These are phyloP conservation scores for Parnassius apollo DNA, from an alignment of 2,888 invertebrate species.

Conservation along the genomic window DNA sequence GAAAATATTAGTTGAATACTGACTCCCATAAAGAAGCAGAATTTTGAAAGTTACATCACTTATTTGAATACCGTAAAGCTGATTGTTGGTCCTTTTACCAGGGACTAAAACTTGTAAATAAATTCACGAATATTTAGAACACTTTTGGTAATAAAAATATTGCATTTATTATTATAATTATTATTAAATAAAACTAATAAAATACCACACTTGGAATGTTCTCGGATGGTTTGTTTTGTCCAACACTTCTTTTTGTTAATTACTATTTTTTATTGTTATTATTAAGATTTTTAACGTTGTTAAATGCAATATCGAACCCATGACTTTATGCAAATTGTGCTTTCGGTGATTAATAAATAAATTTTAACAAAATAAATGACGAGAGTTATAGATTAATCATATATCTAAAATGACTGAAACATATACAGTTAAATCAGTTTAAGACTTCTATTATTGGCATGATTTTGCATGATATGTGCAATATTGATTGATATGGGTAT, in stretches of 20 bases:
- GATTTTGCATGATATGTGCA: slow-evolving; percentile 76
- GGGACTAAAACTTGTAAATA: slow-evolving; percentile 64
- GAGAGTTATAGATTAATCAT: slow-evolving; percentile 19
- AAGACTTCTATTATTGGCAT: slow-evolving; percentile 44
- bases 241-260: slow-evolving; percentile 71
- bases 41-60: slow-evolving; percentile 24
- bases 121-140: slow-evolving; percentile 65
- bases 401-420: slow-evolving; percentile 11
- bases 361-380: slow-evolving; percentile 18
- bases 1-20: slow-evolving; percentile 73
- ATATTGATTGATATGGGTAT: slow-evolving; percentile 66
- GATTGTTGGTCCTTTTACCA: slow-evolving; percentile 1
- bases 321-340: slow-evolving; percentile 47
- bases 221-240: slow-evolving; percentile 73
- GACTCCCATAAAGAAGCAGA: slow-evolving; percentile 46
- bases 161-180: slow-evolving; percentile 71
- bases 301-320: slow-evolving; percentile 63
- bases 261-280: slow-evolving; percentile 69
- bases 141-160: slow-evolving; percentile 62
- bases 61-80: slow-evolving; percentile 5
- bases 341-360: slow-evolving; percentile 32
- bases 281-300: slow-evolving; percentile 79
- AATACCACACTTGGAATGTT: slow-evolving; percentile 67
- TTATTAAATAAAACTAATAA: slow-evolving; percentile 39
- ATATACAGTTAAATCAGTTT: slow-evolving; percentile 15